Conservation (phyloP, 2,113 vertebrate species). For the human region GRCh38 chr13:100063501-100064000, state of each 20-base stretch:
- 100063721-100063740: not conserved
- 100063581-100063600: constrained; percentile 92
- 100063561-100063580: constrained; percentile 90
- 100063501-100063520: constrained; percentile 91
- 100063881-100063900: not conserved
- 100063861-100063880: not conserved
- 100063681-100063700: not conserved
- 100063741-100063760: not conserved
- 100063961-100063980: not conserved
- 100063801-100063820: not conserved
- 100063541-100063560: constrained; percentile 85
- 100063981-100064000: not conserved
- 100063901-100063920: not conserved
- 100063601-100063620: constrained; percentile 67
- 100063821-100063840: not conserved
- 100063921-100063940: not conserved
- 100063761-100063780: not conserved
- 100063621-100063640: not conserved
- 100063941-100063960: constrained; percentile 21
- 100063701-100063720: not conserved
- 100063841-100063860: not conserved
- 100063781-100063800: not conserved
- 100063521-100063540: constrained; percentile 92
- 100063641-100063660: not conserved
- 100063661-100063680: not conserved